Percentiles rank a stretch among this genome's conserved stretches.
Evolutionary conservation across 2,113 vertebrate species (phyloP).

Genomic region (Gadus chalcogrammus): DNA sequence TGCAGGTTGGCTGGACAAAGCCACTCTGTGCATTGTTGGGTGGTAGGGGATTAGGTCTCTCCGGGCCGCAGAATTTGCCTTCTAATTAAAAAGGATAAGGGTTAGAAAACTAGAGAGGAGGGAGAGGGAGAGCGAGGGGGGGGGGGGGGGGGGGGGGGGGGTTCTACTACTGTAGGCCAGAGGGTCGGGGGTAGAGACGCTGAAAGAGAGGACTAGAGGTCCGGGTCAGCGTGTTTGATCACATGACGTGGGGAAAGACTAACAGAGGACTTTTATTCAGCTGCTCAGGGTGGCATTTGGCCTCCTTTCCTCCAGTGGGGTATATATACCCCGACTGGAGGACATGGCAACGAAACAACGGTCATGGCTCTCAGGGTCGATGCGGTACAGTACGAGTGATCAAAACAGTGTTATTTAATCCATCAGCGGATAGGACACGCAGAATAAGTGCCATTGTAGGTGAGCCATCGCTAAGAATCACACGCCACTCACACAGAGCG

Average conservation of each 20-base stretch:
- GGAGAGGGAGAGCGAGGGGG: conserved; percentile 20
- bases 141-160: conserved; percentile 64
- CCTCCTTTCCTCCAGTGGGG: conserved; percentile 5
- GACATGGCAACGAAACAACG: conserved; percentile 19
- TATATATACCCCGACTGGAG: conserved; percentile 6
- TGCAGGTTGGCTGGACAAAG: conserved; percentile 94
- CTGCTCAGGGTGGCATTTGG: conserved; percentile 29
- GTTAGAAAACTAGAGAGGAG: conserved; percentile 77
- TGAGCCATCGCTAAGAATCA: too few relatives aligned
- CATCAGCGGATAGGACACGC: too few relatives aligned
- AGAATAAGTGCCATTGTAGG: too few relatives aligned
- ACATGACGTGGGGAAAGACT: conserved; percentile 78
- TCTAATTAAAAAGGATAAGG: conserved; percentile 99
- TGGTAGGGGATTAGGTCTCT: conserved; percentile 99
- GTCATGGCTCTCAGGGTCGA: neutral
- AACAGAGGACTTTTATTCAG: conserved; percentile 45
- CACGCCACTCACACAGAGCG: too few relatives aligned
- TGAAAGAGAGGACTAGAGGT: conserved; percentile 88
- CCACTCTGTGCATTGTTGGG: conserved; percentile 99
- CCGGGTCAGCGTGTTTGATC: conserved; percentile 92
- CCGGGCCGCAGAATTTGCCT: conserved; percentile 99
- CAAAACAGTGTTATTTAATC: too few relatives aligned
- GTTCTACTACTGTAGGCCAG: conserved; percentile 76
- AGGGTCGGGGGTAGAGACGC: conserved; percentile 65
- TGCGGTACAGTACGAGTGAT: too few relatives aligned